Evolutionary conservation across 2,113 vertebrate species (phyloP).

Genomic region (Gavialis gangeticus): DNA sequence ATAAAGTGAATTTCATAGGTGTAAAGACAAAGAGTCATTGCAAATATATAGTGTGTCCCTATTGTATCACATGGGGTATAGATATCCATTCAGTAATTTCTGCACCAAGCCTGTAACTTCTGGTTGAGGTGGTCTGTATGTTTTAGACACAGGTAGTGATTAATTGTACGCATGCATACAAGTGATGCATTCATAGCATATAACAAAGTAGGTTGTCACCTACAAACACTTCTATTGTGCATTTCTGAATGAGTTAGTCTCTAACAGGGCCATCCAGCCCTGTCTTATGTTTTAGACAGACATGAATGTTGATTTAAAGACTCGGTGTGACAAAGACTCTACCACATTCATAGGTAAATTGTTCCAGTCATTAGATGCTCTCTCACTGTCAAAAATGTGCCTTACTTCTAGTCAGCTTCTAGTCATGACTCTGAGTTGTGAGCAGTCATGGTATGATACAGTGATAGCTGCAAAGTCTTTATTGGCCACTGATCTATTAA

Average conservation of each 20-base stretch:
- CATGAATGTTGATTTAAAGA: neutral
- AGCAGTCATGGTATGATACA: neutral
- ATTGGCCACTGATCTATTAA: neutral
- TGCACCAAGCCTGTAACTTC: neutral
- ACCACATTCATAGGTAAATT: neutral
- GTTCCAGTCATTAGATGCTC: neutral
- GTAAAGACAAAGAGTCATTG: neutral
- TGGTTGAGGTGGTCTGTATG: neutral
- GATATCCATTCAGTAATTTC: neutral
- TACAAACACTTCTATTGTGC: no score
- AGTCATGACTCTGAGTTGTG: neutral
- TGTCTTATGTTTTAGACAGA: accelerated
- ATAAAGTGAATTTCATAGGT: neutral
- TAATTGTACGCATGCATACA: no score
- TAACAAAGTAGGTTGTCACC: no score
- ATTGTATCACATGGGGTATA: neutral
- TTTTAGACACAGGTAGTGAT: neutral
- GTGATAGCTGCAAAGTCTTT: neutral
- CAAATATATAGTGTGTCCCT: neutral
- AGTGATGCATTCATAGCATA: no score
- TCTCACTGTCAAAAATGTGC: neutral
- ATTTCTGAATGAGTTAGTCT: no score
- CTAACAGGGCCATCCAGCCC: no score
- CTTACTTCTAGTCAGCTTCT: neutral
- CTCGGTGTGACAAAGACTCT: neutral